These are phyloP conservation scores for Diplolepis rosae DNA, from an alignment of 2,888 invertebrate species.

Conservation along the genomic window DNA sequence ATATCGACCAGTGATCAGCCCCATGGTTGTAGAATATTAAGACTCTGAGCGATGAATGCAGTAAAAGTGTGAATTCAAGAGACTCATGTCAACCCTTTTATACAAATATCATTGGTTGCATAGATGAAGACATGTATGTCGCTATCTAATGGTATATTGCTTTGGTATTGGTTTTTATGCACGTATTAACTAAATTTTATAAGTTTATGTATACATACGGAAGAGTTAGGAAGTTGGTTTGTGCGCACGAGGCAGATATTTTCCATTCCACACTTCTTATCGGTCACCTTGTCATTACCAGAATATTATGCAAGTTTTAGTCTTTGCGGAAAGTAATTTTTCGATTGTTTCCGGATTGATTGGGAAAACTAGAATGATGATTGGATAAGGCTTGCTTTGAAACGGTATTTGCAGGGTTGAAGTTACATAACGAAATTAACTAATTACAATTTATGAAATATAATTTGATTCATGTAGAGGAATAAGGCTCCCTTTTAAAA, in stretches of 20 bases:
- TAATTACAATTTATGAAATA: too few species aligned
- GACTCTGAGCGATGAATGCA: too few species aligned
- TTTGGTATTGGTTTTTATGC: background rate
- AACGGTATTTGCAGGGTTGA: too few species aligned
- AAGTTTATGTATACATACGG: background rate
- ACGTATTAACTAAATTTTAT: background rate
- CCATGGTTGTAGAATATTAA: conserved; percentile 41
- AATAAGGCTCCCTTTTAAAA: too few species aligned
- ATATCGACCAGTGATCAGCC: conserved; percentile 32
- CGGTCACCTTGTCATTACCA: conserved; percentile 40
- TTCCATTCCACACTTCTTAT: conserved; percentile 40
- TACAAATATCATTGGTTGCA: conserved; percentile 37
- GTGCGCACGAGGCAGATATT: conserved; percentile 18
- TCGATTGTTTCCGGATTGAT: background rate
- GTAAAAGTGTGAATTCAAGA: conserved; percentile 41
- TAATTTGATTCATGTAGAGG: too few species aligned
- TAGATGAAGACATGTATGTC: background rate
- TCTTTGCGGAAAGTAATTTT: background rate
- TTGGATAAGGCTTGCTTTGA: too few species aligned
- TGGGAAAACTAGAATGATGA: too few species aligned
- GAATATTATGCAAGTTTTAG: background rate
- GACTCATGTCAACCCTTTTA: conserved; percentile 40
- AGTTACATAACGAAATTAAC: too few species aligned
- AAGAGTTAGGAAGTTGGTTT: conserved; percentile 16
- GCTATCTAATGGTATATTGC: background rate